Base-by-base conservation (phyloP, 2,797 vertebrate genomes). In the Hylomyscus alleni region DNA sequence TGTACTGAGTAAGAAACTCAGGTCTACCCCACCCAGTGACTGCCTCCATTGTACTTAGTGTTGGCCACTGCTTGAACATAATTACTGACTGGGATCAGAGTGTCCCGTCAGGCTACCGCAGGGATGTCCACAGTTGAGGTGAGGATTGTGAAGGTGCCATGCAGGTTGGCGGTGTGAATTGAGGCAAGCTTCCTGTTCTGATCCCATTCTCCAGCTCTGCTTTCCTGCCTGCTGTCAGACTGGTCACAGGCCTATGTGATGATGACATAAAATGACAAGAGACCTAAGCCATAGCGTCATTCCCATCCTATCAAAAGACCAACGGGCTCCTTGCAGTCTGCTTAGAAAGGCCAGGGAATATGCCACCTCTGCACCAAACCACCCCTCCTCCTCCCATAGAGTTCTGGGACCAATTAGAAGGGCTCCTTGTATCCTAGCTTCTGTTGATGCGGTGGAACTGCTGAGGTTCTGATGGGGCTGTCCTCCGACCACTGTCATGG, bases 51-150 rank as follows among this genome's bases (percentile, higher is more conserved):
- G 34, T 40, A 40, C 44, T 37, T 0, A 40, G 40, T 7, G 0
- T n/a, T 31, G 54, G 56, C 67, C 40, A 9, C 31, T 4, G 34
- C 19, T 37, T 44, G 54, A 73, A 60, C 12, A 37, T 65, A 9
- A 40, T 34, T 34, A 2, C n/a, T 10, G 26, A 50, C 13, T 0
- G 13, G 56, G 26, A 73, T 47, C 24, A 19, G 69, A 50, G 58
- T 40, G 3, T 22, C n/a, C 54, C 37, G 12, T 3, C 11, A 22
- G 65, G 75, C 20, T 5, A 0, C 10, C 0, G 0, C 77, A 3
- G n/a, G 17, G 20, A 9, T 1, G 56, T 6, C 65, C 87, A 5
- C n/a, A 24, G 95, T 47, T 17, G 77, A 47, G 54, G 4, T 1
- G 15, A 34, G 3, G 17, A 44, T 6, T 84, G 40, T 3, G 34